phyloP scores from a whole-genome alignment of 2,797 vertebrate genomes.

The Acanthornis magna region DNA sequence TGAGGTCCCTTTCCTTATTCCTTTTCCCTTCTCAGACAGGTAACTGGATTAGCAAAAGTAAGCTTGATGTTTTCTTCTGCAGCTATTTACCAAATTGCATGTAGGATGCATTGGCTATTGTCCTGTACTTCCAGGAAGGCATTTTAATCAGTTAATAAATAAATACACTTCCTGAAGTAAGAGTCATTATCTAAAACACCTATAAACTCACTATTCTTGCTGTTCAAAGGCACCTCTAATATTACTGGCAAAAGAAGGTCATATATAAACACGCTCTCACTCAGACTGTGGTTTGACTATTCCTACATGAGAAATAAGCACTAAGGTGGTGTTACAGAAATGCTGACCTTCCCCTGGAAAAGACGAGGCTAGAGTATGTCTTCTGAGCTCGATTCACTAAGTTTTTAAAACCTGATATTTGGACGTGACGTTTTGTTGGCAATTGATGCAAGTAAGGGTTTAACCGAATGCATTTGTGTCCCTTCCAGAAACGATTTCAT shows the following conservation, averaged over 20 bases:
- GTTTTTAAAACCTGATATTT: not conserved
- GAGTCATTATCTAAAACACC: not conserved
- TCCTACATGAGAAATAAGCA: not conserved
- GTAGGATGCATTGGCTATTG: not conserved
- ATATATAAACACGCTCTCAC: not conserved
- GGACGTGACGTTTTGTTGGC: not conserved
- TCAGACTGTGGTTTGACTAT: not conserved
- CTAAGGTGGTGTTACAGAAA: not conserved
- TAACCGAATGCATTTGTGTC: not conserved
- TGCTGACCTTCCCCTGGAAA: not conserved
- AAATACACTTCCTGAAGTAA: not conserved
- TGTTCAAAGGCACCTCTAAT: not conserved
- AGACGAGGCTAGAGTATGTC: not conserved
- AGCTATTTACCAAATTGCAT: not conserved
- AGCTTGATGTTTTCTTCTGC: not conserved
- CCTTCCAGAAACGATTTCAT: not conserved
- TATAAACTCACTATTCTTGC: not conserved
- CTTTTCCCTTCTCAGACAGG: not conserved
- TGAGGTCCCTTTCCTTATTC: not conserved
- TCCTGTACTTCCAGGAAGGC: not conserved
- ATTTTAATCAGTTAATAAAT: not conserved
- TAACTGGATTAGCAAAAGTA: not conserved
- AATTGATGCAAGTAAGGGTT: not conserved
- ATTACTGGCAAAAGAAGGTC: not conserved
- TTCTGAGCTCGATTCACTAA: not conserved